phyloP scores from a whole-genome alignment of 2,113 vertebrate genomes.

The Stegostoma tigrinum region DNA sequence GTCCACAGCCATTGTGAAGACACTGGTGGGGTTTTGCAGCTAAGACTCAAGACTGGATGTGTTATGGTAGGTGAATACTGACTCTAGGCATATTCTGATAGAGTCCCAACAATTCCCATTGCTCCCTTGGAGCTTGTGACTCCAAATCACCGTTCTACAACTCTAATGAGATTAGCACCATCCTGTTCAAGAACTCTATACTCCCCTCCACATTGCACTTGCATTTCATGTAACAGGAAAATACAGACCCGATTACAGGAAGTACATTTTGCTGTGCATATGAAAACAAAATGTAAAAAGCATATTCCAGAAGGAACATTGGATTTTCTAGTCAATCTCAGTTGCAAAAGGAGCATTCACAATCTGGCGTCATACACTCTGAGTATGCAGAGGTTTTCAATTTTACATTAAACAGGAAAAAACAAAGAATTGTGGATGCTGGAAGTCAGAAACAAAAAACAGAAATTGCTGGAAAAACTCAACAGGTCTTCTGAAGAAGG shows the following conservation, averaged over 20 bases:
- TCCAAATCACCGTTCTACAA: not conserved
- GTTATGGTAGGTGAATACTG: not conserved
- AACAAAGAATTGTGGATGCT: too few species aligned
- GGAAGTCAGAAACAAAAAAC: too few species aligned
- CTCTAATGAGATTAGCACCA: not conserved
- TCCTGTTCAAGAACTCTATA: not conserved
- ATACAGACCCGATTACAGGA: not conserved
- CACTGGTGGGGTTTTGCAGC: not conserved
- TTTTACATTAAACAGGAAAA: too few species aligned
- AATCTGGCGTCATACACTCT: not conserved
- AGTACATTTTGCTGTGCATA: not conserved
- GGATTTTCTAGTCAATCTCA: too few species aligned
- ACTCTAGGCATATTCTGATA: not conserved
- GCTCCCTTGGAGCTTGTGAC: not conserved
- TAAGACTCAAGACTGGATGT: not conserved
- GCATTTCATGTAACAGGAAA: not conserved
- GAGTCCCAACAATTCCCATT: not conserved
- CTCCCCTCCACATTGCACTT: not conserved
- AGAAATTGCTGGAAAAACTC: too few species aligned
- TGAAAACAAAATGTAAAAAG: not conserved
- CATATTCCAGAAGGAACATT: not conserved
- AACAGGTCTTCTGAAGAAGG: too few species aligned
- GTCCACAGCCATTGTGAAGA: not conserved
- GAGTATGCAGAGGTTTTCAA: not conserved
- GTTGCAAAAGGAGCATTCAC: not conserved